Evolutionary conservation across 2,113 vertebrate species (phyloP).

Genomic region (Pogona vitticeps): DNA sequence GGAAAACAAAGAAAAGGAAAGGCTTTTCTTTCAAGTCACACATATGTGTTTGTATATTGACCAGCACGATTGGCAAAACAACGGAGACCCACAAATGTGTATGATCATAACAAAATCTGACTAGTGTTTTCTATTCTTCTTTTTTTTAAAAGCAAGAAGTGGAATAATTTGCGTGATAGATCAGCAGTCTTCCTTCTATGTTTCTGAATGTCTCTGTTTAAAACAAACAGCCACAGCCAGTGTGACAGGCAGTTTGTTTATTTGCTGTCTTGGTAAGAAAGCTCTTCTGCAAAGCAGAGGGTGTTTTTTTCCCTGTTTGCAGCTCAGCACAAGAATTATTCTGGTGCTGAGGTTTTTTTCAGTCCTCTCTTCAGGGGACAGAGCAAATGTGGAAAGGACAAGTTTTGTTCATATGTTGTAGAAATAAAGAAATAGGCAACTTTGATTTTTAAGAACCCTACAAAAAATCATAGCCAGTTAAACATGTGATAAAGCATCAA

Average conservation of each 20-base stretch:
- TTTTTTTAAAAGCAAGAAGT: conserved; percentile 39
- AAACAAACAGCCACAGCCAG: conserved; percentile 72
- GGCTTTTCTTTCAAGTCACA: neutral
- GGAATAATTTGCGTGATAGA: conserved; percentile 61
- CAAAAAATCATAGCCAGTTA: neutral
- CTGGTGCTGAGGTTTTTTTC: neutral
- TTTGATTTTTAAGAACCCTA: neutral
- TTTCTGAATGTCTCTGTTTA: conserved; percentile 74
- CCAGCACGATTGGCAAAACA: conserved; percentile 30
- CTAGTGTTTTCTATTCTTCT: conserved; percentile 29
- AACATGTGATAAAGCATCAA: neutral
- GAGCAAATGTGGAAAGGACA: neutral
- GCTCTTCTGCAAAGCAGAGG: conserved; percentile 32
- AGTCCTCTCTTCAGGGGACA: neutral
- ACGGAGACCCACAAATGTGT: conserved; percentile 44
- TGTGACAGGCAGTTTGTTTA: conserved; percentile 74
- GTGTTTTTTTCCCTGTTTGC: neutral
- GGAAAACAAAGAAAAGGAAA: neutral
- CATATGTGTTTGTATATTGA: neutral
- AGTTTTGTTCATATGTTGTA: neutral
- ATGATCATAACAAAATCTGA: conserved; percentile 50
- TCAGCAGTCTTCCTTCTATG: conserved; percentile 64
- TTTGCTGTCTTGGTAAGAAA: conserved; percentile 77
- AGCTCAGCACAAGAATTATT: neutral
- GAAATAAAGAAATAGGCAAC: neutral